Percentiles rank a stretch among this genome's conserved stretches.
phyloP scores from a whole-genome alignment of 2,888 invertebrate species.

The Sisyra terminalis region DNA sequence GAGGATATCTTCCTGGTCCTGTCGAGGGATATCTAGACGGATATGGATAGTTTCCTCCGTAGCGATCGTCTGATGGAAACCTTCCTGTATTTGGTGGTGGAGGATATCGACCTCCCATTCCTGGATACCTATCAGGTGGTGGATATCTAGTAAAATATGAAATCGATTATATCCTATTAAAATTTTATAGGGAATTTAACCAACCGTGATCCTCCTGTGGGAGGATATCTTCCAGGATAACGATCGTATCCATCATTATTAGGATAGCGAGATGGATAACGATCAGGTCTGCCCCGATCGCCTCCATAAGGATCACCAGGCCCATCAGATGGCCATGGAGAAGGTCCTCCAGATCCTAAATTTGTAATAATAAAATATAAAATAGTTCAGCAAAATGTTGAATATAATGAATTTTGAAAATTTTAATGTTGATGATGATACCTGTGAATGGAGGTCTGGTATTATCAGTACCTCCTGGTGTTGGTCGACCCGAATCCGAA shows the following conservation, averaged over 20 bases:
- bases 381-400: neutral
- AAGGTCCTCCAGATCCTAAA: conserved; percentile 16
- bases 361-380: too few relatives aligned
- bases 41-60: too few relatives aligned
- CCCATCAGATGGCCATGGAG: conserved; percentile 15
- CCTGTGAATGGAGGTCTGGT: conserved; percentile 3
- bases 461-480: conserved; percentile 15
- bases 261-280: conserved; percentile 9
- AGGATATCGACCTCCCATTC: conserved; percentile 11
- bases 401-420: neutral
- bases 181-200: neutral
- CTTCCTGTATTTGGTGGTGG: conserved; percentile 11
- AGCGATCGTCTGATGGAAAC: conserved; percentile 11
- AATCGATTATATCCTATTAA: neutral
- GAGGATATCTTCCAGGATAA: conserved; percentile 13
- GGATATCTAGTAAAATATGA: neutral
- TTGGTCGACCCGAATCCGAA: conserved; percentile 14
- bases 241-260: conserved; percentile 2
- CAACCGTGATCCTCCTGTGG: conserved; percentile 6
- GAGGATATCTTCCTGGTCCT: too few relatives aligned
- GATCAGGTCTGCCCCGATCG: conserved; percentile 8
- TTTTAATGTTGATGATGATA: neutral
- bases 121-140: neutral
- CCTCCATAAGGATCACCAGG: conserved; percentile 8
- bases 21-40: too few relatives aligned